Evolutionary conservation across 2,797 vertebrate species (phyloP).

Genomic region (Crenuchus spilurus): DNA sequence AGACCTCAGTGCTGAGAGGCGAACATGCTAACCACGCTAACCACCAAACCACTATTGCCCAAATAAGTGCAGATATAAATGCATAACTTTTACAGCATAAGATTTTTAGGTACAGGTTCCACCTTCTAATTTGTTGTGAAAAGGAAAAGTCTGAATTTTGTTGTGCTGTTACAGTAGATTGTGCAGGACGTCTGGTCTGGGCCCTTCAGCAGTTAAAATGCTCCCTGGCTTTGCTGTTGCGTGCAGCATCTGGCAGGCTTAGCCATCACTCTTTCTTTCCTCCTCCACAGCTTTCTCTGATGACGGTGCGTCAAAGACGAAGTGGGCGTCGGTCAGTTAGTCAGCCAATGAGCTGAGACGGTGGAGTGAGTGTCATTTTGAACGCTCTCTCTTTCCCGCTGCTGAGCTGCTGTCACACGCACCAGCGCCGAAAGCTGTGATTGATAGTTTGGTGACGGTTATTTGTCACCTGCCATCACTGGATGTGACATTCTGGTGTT

Average conservation of each 20-base stretch:
- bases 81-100: too few species aligned
- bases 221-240: neutral
- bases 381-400: conserved; percentile 26
- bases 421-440: conserved; percentile 59
- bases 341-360: conserved; percentile 57
- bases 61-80: too few species aligned
- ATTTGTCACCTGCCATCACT: conserved; percentile 54
- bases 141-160: neutral
- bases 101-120: too few species aligned
- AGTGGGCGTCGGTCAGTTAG: conserved; percentile 62
- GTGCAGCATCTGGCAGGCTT: neutral
- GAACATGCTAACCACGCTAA: too few species aligned
- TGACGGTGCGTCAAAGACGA: conserved; percentile 62
- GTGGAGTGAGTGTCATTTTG: conserved; percentile 17
- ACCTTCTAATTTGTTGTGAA: too few species aligned
- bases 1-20: too few species aligned
- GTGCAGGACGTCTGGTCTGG: neutral
- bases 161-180: neutral
- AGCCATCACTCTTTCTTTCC: neutral
- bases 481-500: conserved; percentile 53
- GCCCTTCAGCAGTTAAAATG: neutral
- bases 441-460: conserved; percentile 63
- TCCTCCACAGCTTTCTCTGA: conserved; percentile 53
- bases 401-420: conserved; percentile 50
- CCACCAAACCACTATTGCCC: too few species aligned